Evolutionary conservation across 2,797 vertebrate species (phyloP).

Genomic region (Phrynocephalus guinanensis): DNA sequence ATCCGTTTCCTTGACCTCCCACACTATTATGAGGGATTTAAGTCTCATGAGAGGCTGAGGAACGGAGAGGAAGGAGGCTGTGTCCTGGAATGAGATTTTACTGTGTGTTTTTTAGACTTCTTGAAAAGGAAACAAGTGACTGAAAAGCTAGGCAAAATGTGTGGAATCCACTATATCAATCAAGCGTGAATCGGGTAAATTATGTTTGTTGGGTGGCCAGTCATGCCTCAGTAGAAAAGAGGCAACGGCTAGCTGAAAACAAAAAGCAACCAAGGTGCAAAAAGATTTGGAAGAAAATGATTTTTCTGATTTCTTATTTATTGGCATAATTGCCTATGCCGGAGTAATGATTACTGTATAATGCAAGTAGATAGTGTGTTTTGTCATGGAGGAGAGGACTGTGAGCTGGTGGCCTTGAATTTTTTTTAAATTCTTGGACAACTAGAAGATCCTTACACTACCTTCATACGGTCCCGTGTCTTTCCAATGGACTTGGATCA

Average conservation of each 20-base stretch:
- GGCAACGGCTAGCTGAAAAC: background rate
- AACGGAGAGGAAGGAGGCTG: slow-evolving; percentile 19
- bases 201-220: background rate
- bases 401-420: too few relatives aligned
- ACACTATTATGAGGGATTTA: slow-evolving; percentile 21
- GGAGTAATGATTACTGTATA: background rate
- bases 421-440: too few relatives aligned
- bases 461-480: background rate
- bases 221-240: background rate
- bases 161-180: background rate
- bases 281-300: background rate
- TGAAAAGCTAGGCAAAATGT: background rate
- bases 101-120: background rate
- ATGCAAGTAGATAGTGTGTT: background rate
- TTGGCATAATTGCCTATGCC: too few relatives aligned
- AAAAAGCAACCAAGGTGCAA: rapidly evolving
- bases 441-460: too few relatives aligned
- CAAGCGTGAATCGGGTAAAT: background rate
- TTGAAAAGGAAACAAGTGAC: slow-evolving; percentile 2
- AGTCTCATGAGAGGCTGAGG: background rate
- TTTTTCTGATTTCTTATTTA: background rate
- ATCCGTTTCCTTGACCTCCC: slow-evolving; percentile 19
- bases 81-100: background rate
- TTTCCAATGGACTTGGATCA: background rate
- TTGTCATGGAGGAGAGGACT: too few relatives aligned